Evolutionary conservation across 2,113 vertebrate species (phyloP), one percentile per base, ranked within the genome.

Genomic region (Taxidea taxus): DNA sequence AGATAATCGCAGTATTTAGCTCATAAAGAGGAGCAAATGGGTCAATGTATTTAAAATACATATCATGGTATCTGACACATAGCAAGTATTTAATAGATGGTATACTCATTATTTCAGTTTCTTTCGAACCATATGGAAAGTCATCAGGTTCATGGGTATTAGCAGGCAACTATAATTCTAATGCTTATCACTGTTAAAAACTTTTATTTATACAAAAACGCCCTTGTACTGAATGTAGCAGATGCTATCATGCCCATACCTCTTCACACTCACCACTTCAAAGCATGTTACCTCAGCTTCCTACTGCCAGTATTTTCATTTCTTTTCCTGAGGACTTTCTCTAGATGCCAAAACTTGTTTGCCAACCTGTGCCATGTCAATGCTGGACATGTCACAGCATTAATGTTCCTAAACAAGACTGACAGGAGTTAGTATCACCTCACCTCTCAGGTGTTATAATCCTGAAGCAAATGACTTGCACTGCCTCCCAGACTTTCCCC

Each of bases 21-120:
- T 90, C 37, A 82, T 60, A 91, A 58, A 89, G 7, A 96, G 6
- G 4, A 95, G 72, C 83, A 77, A 89, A 95, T 96, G 29, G 89
- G n/a, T 83, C n/a, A 74, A 66, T n/a, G 13, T 93, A 60, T 90
- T 94, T 90, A 90, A 91, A 91, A 94, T 31, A 92, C 11, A 58
- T 85, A 93, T 58, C 25, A 62, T 16, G 21, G 12, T 64, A 84
- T 51, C 49, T 95, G 49, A 85, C 23, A 85, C 21, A 94, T 34
- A 72, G n/a, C 70, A 90, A 58, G 9, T 91, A 27, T 64, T 94
- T n/a, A n/a, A 47, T 82, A 90, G 70, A 89, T 77, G 21, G 10
- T 75, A 68, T 49, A 23, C 83, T 72, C 51, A 29, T 94, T 60
- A 60, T 93, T 97, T 95, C 7, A 70, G 49, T 90, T 97, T 90